Percentiles rank a stretch among this genome's conserved stretches.
phyloP scores from a whole-genome alignment of 2,888 invertebrate genomes.

The Sinodicranocentrus sp. region DNA sequence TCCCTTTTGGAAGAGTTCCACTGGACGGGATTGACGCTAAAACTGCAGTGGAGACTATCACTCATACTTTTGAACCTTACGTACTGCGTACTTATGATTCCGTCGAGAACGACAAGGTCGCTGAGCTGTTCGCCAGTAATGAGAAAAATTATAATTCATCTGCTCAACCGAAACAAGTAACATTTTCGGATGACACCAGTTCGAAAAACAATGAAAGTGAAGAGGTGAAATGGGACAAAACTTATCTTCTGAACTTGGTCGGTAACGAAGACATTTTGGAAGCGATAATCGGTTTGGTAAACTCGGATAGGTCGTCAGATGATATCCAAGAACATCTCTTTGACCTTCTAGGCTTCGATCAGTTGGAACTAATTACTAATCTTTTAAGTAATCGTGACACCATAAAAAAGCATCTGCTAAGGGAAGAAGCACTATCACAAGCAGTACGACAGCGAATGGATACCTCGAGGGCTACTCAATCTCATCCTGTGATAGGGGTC shows the following conservation, averaged over 20 bases:
- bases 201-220: conserved; percentile 13
- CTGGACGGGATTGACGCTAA: conserved; percentile 30
- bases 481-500: conserved; percentile 80
- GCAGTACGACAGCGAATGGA: conserved; percentile 71
- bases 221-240: conserved; percentile 68
- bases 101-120: conserved; percentile 63
- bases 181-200: conserved; percentile 32
- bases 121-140: conserved; percentile 59
- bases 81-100: background rate
- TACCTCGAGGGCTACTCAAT: conserved; percentile 56
- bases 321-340: conserved; percentile 88
- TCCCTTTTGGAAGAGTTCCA: conserved; percentile 71
- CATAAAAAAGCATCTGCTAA: conserved; percentile 78
- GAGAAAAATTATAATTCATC: background rate
- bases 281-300: conserved; percentile 82
- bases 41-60: too few relatives aligned
- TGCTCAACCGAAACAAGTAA: conserved; percentile 15
- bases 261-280: conserved; percentile 81
- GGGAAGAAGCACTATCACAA: conserved; percentile 76
- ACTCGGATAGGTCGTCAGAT: conserved; percentile 82
- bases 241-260: conserved; percentile 69
- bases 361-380: conserved; percentile 86
- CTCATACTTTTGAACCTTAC: too few relatives aligned
- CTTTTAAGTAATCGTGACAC: conserved; percentile 83
- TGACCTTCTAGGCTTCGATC: conserved; percentile 92